Evolutionary conservation across 2,888 invertebrate genomes (phyloP).

Genomic region (Lochmaea crataegi): DNA sequence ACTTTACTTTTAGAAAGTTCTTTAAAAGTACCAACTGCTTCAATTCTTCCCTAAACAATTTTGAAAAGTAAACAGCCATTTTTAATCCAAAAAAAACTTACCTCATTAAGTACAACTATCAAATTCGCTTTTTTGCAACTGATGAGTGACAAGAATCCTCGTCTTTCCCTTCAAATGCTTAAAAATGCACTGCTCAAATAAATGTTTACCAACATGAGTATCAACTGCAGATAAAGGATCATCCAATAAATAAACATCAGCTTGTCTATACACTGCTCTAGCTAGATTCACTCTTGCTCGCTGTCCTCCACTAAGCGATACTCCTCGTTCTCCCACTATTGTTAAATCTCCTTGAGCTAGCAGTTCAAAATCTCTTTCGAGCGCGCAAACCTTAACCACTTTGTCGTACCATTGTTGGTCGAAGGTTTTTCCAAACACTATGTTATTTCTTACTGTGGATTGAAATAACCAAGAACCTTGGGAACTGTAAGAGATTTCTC

Average conservation of each 20-base stretch:
- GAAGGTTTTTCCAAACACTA: conserved; percentile 79
- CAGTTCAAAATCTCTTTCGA: conserved; percentile 79
- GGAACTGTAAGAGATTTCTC: conserved; percentile 78
- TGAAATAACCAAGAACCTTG: conserved; percentile 89
- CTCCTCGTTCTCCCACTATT: conserved; percentile 81
- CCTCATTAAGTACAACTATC: conserved; percentile 74
- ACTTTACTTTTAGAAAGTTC: conserved; percentile 55
- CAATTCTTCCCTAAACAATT: conserved; percentile 63
- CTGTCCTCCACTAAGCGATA: conserved; percentile 84
- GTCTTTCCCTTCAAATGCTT: conserved; percentile 75
- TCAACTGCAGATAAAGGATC: conserved; percentile 89
- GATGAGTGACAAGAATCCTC: conserved; percentile 85
- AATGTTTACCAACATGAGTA: conserved; percentile 79
- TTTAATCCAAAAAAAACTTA: conserved; percentile 55
- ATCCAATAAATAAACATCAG: conserved; percentile 84
- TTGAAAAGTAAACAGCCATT: conserved; percentile 44
- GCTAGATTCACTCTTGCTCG: conserved; percentile 79
- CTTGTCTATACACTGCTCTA: conserved; percentile 75
- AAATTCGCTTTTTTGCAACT: conserved; percentile 79
- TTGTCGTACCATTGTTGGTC: conserved; percentile 70
- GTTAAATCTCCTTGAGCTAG: conserved; percentile 77
- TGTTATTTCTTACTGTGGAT: conserved; percentile 83
- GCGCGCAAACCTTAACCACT: conserved; percentile 74
- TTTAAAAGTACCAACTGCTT: conserved; percentile 64
- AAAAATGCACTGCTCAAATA: conserved; percentile 83